These are phyloP conservation scores for Falcaria lacertinaria DNA, from an alignment of 2,888 invertebrate genomes.

Conservation along the genomic window DNA sequence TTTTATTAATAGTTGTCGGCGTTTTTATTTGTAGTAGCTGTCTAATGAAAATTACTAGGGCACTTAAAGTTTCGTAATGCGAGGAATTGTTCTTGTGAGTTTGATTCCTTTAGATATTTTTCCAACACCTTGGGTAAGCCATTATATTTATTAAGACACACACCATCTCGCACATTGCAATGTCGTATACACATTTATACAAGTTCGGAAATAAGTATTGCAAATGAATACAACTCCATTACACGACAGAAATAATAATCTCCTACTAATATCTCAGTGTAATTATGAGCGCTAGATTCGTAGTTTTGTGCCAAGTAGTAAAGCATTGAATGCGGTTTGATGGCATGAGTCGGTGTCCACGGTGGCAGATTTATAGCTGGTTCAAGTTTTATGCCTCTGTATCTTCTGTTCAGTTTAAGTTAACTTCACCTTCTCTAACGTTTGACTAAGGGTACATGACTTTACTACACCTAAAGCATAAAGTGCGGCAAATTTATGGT, in stretches of 20 bases:
- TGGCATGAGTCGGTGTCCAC: constrained; percentile 41
- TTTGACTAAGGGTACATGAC: constrained; percentile 41
- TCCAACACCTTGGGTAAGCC: no score
- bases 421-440: constrained; percentile 23
- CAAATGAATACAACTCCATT: not conserved
- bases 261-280: constrained; percentile 8
- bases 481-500: constrained; percentile 28
- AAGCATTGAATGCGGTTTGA: constrained; percentile 36
- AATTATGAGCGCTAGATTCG: constrained; percentile 1
- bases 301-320: constrained; percentile 10
- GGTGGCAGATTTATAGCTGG: constrained; percentile 54
- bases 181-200: no score
- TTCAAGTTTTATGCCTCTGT: constrained; percentile 47
- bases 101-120: no score
- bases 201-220: not conserved
- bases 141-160: no score
- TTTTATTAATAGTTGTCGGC: no score
- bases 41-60: no score
- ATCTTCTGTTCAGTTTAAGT: not conserved
- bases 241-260: constrained; percentile 4
- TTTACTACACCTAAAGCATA: constrained; percentile 10
- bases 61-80: no score
- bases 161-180: no score
- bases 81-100: no score
- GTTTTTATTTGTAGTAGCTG: no score